phyloP scores from a whole-genome alignment of 2,797 vertebrate species.

The Lepilemur ruficaudatus region DNA sequence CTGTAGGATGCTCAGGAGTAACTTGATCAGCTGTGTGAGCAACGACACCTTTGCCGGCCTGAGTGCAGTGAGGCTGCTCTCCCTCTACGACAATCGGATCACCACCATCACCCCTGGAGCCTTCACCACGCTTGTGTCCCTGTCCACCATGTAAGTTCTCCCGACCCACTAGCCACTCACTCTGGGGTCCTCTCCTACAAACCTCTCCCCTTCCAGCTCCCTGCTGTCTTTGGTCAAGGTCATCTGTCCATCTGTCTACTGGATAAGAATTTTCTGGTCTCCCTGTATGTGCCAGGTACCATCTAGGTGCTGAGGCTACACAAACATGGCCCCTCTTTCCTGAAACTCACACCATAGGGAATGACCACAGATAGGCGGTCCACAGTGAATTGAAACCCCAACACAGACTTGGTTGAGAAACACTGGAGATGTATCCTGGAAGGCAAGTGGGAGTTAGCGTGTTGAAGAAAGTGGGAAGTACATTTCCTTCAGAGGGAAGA shows the following conservation, averaged over 20 bases:
- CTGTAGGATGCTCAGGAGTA: slow-evolving; percentile 88
- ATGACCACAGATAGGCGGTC: not conserved
- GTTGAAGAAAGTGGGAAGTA: not conserved
- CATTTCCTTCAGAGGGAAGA: not conserved
- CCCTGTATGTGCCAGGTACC: not conserved
- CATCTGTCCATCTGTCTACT: not conserved
- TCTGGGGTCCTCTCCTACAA: not conserved
- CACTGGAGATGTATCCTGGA: not conserved
- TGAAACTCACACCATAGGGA: not conserved
- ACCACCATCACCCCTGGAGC: slow-evolving; percentile 88
- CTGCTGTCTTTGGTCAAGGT: not conserved
- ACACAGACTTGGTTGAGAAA: not conserved
- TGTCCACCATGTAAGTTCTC: slow-evolving; percentile 88
- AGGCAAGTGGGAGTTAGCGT: not conserved
- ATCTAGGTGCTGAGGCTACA: not conserved
- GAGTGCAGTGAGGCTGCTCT: slow-evolving; percentile 88
- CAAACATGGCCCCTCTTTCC: not conserved
- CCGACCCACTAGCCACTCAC: not conserved
- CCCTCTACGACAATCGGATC: slow-evolving; percentile 90
- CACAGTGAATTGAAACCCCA: not conserved
- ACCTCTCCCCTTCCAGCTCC: not conserved
- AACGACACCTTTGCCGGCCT: slow-evolving; percentile 89
- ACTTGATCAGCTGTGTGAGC: slow-evolving; percentile 87
- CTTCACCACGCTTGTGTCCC: slow-evolving; percentile 87
- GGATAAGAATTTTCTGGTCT: not conserved